Evolutionary conservation across 2,113 vertebrate species (phyloP).

Genomic region (Cochlearius cochlearius): DNA sequence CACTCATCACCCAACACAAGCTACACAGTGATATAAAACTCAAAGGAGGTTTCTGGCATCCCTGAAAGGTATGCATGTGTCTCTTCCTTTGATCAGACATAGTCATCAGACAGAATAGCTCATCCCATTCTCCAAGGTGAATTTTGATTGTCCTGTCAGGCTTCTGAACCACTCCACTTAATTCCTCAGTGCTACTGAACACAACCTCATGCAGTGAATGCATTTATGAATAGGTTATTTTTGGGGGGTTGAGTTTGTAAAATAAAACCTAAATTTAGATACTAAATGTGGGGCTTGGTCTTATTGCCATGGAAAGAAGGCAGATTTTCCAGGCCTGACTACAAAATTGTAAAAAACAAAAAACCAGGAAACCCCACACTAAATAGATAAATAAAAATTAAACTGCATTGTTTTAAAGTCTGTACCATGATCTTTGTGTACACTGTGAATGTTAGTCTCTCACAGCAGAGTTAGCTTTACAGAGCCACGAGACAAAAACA

Average conservation of each 20-base stretch:
- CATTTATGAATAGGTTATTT: not conserved
- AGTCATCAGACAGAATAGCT: not conserved
- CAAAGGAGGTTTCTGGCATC: not conserved
- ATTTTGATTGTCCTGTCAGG: not conserved
- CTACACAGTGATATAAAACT: not conserved
- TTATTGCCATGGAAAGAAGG: not conserved
- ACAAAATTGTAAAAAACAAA: not conserved
- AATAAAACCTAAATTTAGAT: not conserved
- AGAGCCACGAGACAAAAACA: not conserved
- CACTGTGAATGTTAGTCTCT: not conserved
- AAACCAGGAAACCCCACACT: fast-evolving
- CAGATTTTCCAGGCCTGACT: not conserved
- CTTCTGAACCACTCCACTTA: not conserved
- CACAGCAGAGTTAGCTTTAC: not conserved
- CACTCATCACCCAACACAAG: not conserved
- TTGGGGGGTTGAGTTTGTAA: not conserved
- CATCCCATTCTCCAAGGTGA: not conserved
- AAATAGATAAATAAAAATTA: not conserved
- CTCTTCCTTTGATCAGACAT: not conserved
- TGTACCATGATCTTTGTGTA: not conserved
- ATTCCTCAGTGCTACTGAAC: not conserved
- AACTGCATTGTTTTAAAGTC: not conserved
- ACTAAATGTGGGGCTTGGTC: not conserved
- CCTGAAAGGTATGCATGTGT: not conserved
- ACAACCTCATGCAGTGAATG: not conserved